Percentiles rank a stretch among this genome's conserved stretches.
phyloP scores from a whole-genome alignment of 2,113 vertebrate species.

The Trematomus loennbergii region DNA sequence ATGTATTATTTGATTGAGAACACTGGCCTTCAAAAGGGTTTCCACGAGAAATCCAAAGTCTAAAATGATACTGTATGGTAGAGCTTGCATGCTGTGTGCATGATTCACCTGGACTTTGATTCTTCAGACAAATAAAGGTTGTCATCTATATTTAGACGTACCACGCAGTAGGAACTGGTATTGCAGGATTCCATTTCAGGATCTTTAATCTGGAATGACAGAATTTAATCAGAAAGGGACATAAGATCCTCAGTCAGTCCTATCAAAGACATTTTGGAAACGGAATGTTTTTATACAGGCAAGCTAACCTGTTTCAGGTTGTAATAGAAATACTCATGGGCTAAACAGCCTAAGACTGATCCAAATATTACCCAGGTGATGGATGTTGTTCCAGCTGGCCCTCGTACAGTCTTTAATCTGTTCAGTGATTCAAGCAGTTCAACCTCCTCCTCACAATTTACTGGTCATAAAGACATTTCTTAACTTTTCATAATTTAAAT shows the following conservation, averaged over 20 bases:
- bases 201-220: conserved; percentile 35
- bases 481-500: too few species aligned
- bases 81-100: background rate
- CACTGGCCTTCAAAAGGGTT: background rate
- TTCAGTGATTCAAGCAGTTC: background rate
- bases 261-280: background rate
- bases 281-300: too few species aligned
- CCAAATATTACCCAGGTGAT: background rate
- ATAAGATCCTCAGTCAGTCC: conserved; percentile 25
- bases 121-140: background rate
- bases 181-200: conserved; percentile 30
- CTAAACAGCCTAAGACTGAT: background rate
- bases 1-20: background rate
- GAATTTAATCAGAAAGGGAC: conserved; percentile 41
- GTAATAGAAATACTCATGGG: conserved; percentile 1
- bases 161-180: conserved; percentile 2
- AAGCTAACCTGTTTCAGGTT: conserved; percentile 19
- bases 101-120: conserved; percentile 57
- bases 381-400: conserved; percentile 10
- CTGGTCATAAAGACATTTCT: too few species aligned
- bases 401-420: conserved; percentile 7
- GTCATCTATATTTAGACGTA: background rate
- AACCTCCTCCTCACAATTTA: background rate
- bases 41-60: conserved; percentile 5
- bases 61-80: background rate